Evolutionary conservation across 37 sponge, comb jelly and placozoan species (phyloP).

Genomic region (Dysidea cf. avara): DNA sequence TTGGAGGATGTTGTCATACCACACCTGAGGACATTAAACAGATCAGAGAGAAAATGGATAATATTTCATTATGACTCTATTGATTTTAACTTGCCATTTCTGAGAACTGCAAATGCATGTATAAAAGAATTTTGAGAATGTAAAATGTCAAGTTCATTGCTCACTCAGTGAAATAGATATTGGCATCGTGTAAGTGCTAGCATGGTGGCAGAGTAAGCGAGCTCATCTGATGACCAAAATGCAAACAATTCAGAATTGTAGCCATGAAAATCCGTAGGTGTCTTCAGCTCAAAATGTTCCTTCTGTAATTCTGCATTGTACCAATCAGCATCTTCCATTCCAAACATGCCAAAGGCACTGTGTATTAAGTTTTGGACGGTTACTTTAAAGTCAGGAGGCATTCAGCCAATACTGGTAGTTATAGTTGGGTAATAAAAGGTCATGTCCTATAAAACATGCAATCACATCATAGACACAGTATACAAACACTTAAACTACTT

Average conservation of each 20-base stretch:
- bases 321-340: constrained; percentile 24
- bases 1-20: constrained; percentile 46
- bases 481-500: too few species aligned
- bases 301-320: constrained; percentile 23
- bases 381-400: constrained; percentile 4
- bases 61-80: too few species aligned
- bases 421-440: constrained; percentile 50
- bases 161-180: background rate
- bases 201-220: constrained; percentile 40
- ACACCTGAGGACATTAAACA: constrained; percentile 35
- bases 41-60: constrained; percentile 2
- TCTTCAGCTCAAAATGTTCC: constrained; percentile 20
- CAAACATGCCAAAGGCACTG: constrained; percentile 21
- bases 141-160: too few species aligned
- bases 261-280: constrained; percentile 49
- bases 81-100: too few species aligned
- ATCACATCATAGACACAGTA: too few species aligned
- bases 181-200: constrained; percentile 52
- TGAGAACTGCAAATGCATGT: too few species aligned
- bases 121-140: too few species aligned
- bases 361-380: background rate
- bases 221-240: too few species aligned
- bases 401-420: constrained; percentile 31
- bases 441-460: constrained; percentile 10
- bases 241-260: constrained; percentile 58